Percentiles rank a stretch among this genome's conserved stretches.
Conservation (phyloP, 2,113 vertebrate species). For the Otis tarda region DNA sequence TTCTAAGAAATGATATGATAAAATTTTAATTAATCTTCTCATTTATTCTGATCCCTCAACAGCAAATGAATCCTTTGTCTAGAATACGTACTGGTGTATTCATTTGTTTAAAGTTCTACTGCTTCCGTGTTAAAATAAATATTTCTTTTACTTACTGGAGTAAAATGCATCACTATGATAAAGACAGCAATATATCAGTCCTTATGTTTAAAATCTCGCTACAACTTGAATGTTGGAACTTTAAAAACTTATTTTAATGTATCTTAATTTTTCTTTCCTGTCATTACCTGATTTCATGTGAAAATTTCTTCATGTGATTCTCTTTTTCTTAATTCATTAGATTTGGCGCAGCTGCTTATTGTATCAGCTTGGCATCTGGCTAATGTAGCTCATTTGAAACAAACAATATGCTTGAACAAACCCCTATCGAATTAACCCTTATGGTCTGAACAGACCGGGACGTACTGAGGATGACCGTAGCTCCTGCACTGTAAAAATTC, state of each 20-base stretch:
- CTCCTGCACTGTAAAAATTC: conserved; percentile 11
- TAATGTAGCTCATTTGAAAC: conserved; percentile 58
- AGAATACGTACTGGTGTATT: not conserved
- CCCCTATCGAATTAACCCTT: conserved; percentile 43
- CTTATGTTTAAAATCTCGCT: conserved; percentile 16
- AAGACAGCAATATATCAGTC: not conserved
- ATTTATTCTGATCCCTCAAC: not conserved
- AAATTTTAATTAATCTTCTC: not conserved
- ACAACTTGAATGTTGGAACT: conserved; percentile 4
- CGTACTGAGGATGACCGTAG: not conserved
- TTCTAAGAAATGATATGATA: not conserved
- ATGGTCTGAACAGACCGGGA: not conserved
- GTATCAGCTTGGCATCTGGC: conserved; percentile 69
- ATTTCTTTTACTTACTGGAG: not conserved
- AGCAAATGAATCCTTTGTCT: not conserved
- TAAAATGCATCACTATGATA: not conserved
- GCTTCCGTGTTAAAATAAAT: not conserved
- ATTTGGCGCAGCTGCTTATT: conserved; percentile 69
- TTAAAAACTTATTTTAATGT: not conserved
- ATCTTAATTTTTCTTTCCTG: conserved; percentile 66
- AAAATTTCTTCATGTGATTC: conserved; percentile 55
- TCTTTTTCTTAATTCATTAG: conserved; percentile 70
- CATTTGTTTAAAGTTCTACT: not conserved
- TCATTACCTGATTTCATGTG: conserved; percentile 69
- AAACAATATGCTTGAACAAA: conserved; percentile 30